Base-by-base conservation (phyloP, 2,113 vertebrate genomes). In the Anguilla japonica region DNA sequence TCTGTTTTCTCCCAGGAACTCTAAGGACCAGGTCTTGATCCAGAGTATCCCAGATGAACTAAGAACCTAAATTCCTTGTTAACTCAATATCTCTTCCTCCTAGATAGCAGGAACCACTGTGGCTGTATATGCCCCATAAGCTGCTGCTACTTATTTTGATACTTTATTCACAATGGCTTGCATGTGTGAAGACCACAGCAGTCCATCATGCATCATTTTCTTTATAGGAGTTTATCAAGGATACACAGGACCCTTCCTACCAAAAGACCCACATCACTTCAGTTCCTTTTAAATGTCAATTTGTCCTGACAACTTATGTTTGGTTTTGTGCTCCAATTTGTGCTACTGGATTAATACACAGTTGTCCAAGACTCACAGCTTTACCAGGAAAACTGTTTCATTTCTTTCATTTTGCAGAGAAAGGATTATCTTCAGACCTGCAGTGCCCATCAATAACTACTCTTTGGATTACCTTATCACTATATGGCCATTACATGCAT, bases 31-130 rank as follows among this genome's bases (percentile, higher is more conserved):
- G 46, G 53, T 57, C 13, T 34, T 60, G 6, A 5, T 53, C 41
- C 40, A 9, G 7, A 14, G 15, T 71, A 6, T 41, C n/a, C 11
- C 11, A 40, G 34, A 22, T 11, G 87, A 80, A 20, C 15, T 41
- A 83, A 29, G 50, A 57, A 81, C 84, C 82, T 56, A 40, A 50
- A 41, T 1, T 39, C 26, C 41, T 84, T 56, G 71, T 14, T 85
- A 82, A 82, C 81, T 79, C 43, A 22, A 1, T 1, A 41, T 87
- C 89, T 90, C 83, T 91, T 90, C 89, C 87, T 83, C 90, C 90
- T 91, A 94, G 93, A 93, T 89, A 34, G 34, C 39, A 43, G 8
- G 20, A 75, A 13, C 41, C 50, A 20, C 75, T 63, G 81, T 40
- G 67, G 87, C 50, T 29, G n/a, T 78, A n/a, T 83, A 67, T 83